Evolutionary conservation across 2,888 invertebrate species (phyloP).

Genomic region (Perizoma affinitatum): DNA sequence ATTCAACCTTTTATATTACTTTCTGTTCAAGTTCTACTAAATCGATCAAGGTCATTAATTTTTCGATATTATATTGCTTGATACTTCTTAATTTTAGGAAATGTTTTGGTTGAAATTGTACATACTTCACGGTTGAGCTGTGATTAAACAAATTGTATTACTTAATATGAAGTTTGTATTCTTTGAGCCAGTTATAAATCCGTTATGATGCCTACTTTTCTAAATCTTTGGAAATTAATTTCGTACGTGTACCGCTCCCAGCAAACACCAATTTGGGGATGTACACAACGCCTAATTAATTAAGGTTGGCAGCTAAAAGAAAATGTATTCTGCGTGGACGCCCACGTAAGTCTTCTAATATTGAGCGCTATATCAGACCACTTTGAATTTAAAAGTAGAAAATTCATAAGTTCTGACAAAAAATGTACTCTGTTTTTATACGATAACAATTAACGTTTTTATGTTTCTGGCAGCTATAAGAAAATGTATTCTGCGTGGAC

Average conservation of each 20-base stretch:
- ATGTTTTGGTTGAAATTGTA: slow-evolving; percentile 17
- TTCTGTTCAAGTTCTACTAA: slow-evolving; percentile 5
- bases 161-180: slow-evolving; percentile 22
- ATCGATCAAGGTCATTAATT: neutral
- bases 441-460: no score
- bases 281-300: slow-evolving; percentile 55
- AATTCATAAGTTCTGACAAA: no score
- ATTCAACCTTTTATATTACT: neutral
- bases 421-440: no score
- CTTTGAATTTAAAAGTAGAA: no score
- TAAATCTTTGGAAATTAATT: slow-evolving; percentile 50
- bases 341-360: slow-evolving; percentile 44
- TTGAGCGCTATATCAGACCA: no score
- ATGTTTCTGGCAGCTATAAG: slow-evolving; percentile 43
- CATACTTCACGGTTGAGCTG: slow-evolving; percentile 17
- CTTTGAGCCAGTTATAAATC: slow-evolving; percentile 28
- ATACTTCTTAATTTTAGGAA: slow-evolving; percentile 4
- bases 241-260: slow-evolving; percentile 57
- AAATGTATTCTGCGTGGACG: slow-evolving; percentile 44
- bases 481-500: slow-evolving; percentile 45
- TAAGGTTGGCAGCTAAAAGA: slow-evolving; percentile 50
- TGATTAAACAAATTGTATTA: slow-evolving; percentile 25
- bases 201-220: slow-evolving; percentile 10
- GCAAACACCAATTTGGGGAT: slow-evolving; percentile 54
- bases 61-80: neutral